phyloP scores from a whole-genome alignment of 2,113 vertebrate genomes.

The Actenoides hombroni region DNA sequence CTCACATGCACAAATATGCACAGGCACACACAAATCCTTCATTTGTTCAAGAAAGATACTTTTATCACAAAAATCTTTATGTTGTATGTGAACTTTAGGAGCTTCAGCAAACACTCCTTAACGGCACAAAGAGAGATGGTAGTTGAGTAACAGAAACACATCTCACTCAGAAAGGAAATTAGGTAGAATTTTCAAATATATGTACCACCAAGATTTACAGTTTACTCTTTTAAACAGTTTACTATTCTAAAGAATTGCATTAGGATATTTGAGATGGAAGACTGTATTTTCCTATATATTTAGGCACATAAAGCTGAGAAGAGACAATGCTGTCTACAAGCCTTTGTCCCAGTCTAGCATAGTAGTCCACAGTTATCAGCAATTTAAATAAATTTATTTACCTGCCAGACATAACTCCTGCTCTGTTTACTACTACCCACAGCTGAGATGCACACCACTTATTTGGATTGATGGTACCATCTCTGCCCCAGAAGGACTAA shows the following conservation, averaged over 20 bases:
- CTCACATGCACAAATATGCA: neutral
- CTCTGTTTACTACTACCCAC: neutral
- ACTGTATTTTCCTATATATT: neutral
- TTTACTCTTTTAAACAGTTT: neutral
- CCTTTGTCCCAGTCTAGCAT: neutral
- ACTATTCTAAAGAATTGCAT: neutral
- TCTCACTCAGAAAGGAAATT: neutral
- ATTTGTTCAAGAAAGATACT: neutral
- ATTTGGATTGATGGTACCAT: neutral
- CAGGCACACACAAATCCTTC: neutral
- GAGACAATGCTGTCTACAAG: neutral
- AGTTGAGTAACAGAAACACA: neutral
- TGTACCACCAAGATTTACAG: neutral
- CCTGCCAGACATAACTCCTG: neutral
- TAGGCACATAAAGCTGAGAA: neutral
- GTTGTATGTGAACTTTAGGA: neutral
- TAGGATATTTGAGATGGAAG: neutral
- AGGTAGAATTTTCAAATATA: neutral
- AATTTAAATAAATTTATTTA: constrained; percentile 6
- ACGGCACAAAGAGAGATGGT: neutral
- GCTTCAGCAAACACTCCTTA: neutral
- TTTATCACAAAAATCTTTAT: neutral
- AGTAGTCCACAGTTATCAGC: neutral
- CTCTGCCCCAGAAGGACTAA: neutral
- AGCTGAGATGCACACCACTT: neutral